Conservation (phyloP, 2,888 invertebrate genomes). For the Abscondita cerata region DNA sequence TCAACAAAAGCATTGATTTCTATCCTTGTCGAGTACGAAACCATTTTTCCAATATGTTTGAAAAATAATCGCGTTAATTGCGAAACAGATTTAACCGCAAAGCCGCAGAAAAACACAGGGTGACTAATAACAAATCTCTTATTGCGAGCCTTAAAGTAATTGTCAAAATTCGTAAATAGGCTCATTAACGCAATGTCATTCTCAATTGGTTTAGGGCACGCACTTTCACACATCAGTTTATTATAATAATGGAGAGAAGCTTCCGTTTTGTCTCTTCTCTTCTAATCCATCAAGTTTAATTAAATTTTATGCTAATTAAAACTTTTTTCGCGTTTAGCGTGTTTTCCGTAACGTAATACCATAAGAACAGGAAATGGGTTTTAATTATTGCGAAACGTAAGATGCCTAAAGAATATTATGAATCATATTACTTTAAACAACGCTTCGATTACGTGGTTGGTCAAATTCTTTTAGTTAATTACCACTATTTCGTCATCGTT, state of each 20-base stretch:
- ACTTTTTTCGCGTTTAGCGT: neutral
- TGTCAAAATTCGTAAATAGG: constrained; percentile 10
- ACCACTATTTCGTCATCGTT: no score
- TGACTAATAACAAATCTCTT: neutral
- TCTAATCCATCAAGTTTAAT: neutral
- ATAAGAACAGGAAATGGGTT: neutral
- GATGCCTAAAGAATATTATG: no score
- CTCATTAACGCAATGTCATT: constrained; percentile 19
- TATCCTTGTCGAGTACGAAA: no score
- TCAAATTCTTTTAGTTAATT: no score
- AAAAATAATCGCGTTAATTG: no score
- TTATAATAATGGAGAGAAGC: neutral
- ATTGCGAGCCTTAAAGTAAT: constrained; percentile 1
- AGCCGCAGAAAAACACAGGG: no score
- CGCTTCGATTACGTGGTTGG: no score
- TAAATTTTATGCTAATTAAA: constrained; percentile 6
- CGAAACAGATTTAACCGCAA: no score
- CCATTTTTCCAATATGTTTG: no score
- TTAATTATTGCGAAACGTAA: no score
- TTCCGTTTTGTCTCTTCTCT: neutral
- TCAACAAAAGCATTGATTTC: no score
- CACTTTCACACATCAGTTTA: constrained; percentile 7
- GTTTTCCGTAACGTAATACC: neutral
- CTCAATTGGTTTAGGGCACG: constrained; percentile 8
- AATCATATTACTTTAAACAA: no score